Evolutionary conservation across 2,113 vertebrate species (phyloP).

Genomic region (Pagrus major): DNA sequence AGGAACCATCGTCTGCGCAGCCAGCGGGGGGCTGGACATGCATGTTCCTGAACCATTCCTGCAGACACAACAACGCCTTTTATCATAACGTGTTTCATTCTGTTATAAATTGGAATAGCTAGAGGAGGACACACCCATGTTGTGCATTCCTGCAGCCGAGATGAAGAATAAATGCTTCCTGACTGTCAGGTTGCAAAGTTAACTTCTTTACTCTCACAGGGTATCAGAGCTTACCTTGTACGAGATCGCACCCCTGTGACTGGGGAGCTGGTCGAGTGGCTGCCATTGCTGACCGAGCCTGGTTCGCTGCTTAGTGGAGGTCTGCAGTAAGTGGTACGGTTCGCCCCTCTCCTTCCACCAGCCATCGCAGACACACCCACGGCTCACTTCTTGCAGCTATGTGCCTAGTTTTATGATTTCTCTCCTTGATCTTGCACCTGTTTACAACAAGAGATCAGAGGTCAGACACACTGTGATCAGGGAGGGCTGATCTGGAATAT

Average conservation of each 20-base stretch:
- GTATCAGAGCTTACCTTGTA: constrained; percentile 84
- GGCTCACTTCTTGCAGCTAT: constrained; percentile 17
- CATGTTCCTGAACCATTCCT: constrained; percentile 94
- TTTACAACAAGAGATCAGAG: not conserved
- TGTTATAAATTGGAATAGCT: not conserved
- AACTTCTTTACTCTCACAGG: not conserved
- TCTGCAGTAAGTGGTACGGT: constrained; percentile 94
- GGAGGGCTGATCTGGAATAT: not conserved
- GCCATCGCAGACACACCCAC: constrained; percentile 85
- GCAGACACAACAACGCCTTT: not conserved
- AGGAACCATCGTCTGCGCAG: constrained; percentile 93
- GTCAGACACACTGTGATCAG: not conserved
- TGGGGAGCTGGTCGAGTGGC: constrained; percentile 89
- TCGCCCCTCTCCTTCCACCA: constrained; percentile 96
- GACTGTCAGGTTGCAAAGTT: not conserved
- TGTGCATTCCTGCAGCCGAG: not conserved
- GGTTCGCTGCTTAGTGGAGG: constrained; percentile 91
- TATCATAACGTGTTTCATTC: not conserved
- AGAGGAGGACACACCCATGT: not conserved
- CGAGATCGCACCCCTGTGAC: constrained; percentile 94
- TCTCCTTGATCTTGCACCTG: constrained; percentile 26
- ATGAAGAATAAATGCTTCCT: not conserved
- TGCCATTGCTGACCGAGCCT: constrained; percentile 87
- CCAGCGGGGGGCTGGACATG: constrained; percentile 95
- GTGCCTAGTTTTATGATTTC: not conserved